Base-by-base conservation (phyloP, 2,797 vertebrate genomes). In the Poeciliopsis paucimaculata region DNA sequence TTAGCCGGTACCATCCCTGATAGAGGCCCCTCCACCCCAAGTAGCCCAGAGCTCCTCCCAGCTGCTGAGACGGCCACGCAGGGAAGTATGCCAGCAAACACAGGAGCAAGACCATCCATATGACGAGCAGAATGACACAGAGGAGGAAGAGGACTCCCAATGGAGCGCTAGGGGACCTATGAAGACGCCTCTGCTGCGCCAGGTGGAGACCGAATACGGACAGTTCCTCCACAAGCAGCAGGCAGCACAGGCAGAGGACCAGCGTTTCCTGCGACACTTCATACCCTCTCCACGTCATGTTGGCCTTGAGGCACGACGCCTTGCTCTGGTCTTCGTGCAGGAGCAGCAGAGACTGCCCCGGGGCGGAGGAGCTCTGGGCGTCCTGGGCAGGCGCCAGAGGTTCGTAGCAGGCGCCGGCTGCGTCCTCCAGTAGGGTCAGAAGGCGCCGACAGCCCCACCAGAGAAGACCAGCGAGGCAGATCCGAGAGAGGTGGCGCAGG, bases 31-130 rank as follows among this genome's bases (percentile, higher is more conserved):
- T 93, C 96, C 96, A 96, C 20, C 87, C 94, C 77, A 96, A 86
- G 80, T 94, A 96, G 73, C 95, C 96, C 12, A 96, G 86, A 4
- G 96, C 96, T 0, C 96, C 96, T 0, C 96, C 96, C 51, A 97
- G 91, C 82, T 97, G 95, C 91, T 97, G 96, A 85, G 96, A 93
- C 23, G 96, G 96, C 64, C 96, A 96, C 60, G 92, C 90, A 3
- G 96, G 94, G 78, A 97, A 96, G 86, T 97, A 93, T 18, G 96
- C 90, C 0, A 96, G 95, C 0, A 96, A 91, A 82, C 96, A 96
- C 60, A 97, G 83, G 72, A 97, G 91, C 87, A 97, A 84, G 82
- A 96, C 94, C 83, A 96, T 93, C 95, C 96, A 97, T 55, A 97
- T 80, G 0, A 86, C 79, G 1, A 97, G 93, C 11, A 97, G 90